phyloP scores from a whole-genome alignment of 2,797 vertebrate species.

The Phrynocephalus vlangalii region DNA sequence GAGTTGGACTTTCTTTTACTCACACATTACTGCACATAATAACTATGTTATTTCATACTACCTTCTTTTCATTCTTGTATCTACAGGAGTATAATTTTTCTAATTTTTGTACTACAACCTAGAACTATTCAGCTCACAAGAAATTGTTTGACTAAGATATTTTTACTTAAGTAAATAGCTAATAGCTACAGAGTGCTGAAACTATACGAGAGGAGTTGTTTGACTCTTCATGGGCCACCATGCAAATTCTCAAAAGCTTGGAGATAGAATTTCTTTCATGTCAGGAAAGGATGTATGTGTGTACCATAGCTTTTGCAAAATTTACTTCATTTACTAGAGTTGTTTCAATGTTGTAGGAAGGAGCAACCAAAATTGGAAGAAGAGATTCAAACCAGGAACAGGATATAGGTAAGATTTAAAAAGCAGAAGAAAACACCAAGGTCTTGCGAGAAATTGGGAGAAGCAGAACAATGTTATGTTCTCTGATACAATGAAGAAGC shows the following conservation, averaged over 20 bases:
- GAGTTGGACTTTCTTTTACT: not conserved
- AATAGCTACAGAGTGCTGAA: not conserved
- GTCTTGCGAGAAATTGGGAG: not conserved
- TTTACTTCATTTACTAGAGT: not conserved
- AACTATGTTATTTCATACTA: not conserved
- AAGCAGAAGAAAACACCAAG: not conserved
- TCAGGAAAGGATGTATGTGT: not conserved
- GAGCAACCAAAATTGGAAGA: constrained; percentile 91
- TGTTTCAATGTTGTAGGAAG: constrained; percentile 83
- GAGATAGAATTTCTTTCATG: not conserved
- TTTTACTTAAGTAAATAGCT: not conserved
- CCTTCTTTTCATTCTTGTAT: not conserved
- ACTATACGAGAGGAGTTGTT: not conserved
- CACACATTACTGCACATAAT: not conserved
- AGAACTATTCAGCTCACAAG: not conserved
- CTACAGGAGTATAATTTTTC: not conserved
- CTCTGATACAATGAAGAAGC: not conserved
- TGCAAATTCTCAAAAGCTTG: not conserved
- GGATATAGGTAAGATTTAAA: constrained; percentile 87
- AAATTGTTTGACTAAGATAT: not conserved
- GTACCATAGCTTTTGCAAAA: rapidly evolving
- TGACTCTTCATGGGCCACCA: no score
- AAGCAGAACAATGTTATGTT: not conserved
- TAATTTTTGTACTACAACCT: not conserved
- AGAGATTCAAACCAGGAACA: constrained; percentile 85